Evolutionary conservation across 2,797 vertebrate genomes (phyloP).

Genomic region (Gallinago nigripennis): DNA sequence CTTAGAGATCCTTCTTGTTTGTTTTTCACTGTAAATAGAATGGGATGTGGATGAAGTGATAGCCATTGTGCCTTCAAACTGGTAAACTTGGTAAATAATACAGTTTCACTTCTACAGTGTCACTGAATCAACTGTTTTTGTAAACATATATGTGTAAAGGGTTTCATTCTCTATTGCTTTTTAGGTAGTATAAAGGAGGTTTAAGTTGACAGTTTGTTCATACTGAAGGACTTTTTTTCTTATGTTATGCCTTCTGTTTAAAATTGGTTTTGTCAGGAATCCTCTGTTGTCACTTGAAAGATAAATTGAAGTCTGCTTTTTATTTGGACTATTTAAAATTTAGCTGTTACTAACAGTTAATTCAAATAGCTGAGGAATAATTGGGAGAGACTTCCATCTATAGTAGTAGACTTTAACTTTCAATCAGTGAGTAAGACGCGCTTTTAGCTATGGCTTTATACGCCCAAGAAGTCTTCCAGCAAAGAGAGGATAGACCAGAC

Average conservation of each 20-base stretch:
- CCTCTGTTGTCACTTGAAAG: neutral
- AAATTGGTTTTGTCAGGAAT: neutral
- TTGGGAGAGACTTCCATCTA: neutral
- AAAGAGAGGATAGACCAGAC: neutral
- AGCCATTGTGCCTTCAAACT: slow-evolving; percentile 64
- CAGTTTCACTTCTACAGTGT: neutral
- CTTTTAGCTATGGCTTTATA: neutral
- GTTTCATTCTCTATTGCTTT: neutral
- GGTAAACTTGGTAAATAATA: slow-evolving; percentile 30
- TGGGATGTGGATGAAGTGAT: neutral
- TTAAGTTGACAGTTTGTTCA: neutral
- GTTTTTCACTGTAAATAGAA: slow-evolving; percentile 49
- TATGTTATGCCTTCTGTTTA: neutral
- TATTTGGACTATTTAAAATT: slow-evolving; percentile 1
- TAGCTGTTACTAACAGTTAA: neutral
- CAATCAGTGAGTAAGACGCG: neutral
- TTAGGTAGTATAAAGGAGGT: neutral
- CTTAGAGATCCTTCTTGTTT: neutral
- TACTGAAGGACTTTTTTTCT: neutral
- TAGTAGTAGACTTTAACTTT: neutral
- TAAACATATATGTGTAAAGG: neutral
- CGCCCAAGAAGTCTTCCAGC: slow-evolving; percentile 32
- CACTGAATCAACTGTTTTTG: neutral
- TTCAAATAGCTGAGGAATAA: neutral
- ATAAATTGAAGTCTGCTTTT: neutral